Evolutionary conservation across 2,113 vertebrate genomes (phyloP).

Genomic region (Buteo buteo): DNA sequence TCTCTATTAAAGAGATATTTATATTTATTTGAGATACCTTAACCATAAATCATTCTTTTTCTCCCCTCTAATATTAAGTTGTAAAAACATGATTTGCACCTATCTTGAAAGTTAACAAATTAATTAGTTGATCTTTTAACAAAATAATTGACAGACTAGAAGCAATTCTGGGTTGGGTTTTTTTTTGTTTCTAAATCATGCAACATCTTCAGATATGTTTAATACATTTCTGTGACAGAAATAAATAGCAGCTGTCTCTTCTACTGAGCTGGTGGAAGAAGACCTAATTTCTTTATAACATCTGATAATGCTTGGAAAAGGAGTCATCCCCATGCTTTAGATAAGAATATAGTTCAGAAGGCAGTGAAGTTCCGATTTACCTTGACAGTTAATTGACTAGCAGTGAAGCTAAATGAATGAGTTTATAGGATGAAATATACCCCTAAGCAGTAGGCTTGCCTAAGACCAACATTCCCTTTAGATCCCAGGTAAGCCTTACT

Average conservation of each 20-base stretch:
- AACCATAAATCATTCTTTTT: neutral
- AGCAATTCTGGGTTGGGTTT: neutral
- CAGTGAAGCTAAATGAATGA: neutral
- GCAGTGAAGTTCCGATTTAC: neutral
- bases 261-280: neutral
- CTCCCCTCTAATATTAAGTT: neutral
- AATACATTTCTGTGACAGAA: neutral
- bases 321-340: neutral
- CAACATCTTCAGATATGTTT: neutral
- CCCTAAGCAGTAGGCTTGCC: neutral
- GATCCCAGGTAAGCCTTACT: neutral
- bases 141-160: neutral
- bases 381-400: neutral
- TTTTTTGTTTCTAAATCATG: neutral
- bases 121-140: neutral
- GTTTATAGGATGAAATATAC: neutral
- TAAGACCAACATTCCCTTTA: neutral
- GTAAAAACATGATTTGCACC: neutral
- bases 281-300: neutral
- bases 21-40: neutral
- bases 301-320: neutral
- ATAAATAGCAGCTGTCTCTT: neutral
- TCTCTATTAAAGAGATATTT: neutral
- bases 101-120: neutral
- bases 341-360: neutral